Base-by-base conservation (phyloP, 2,113 vertebrate genomes). In the Scophthalmus maximus region DNA sequence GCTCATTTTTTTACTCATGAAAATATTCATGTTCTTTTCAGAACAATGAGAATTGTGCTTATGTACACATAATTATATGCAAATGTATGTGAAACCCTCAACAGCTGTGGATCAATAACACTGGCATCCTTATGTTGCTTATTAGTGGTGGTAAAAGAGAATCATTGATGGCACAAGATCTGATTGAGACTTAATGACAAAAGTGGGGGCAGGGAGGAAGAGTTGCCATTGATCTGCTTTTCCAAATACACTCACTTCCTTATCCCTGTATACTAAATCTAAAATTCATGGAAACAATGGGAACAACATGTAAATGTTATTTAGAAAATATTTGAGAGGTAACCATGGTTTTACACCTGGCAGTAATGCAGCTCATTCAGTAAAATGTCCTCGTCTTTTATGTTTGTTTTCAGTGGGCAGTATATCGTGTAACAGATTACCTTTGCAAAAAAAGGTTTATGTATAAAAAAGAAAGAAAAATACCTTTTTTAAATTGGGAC, bases 21-120 rank as follows among this genome's bases (percentile, higher is more conserved):
- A n/a, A n/a, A n/a, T n/a, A n/a, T n/a, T n/a, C 14, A 17, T 40
- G 36, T 15, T 5, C 36, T 38, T 44, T 44, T 44, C 18, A 44
- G 4, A 40, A 40, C 8, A 40, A 17, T 42, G 17, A 42, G 4
- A 6, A 5, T 42, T 18, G n/a, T 57, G 29, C 34, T 6, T 30
- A 20, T 78, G 23, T 23, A 2, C 25, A 59, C 26, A 40, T 15
- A 11, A 15, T 40, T 47, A 38, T 30, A 75, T 66, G 61, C 38
- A 79, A 55, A 84, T 73, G 26, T 14, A n/a, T 51, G 36, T 46
- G 17, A 27, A 66, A 30, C 36, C 25, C 26, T 58, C 59, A 58
- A 65, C 70, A 47, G 30, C 20, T 18, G 8, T 4, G 23, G 61
- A 79, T 84, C 79, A 67, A 84, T 86, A 55, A 58, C 44, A 6